phyloP scores from a whole-genome alignment of 2,888 invertebrate species.

The Deilephila porcellus region DNA sequence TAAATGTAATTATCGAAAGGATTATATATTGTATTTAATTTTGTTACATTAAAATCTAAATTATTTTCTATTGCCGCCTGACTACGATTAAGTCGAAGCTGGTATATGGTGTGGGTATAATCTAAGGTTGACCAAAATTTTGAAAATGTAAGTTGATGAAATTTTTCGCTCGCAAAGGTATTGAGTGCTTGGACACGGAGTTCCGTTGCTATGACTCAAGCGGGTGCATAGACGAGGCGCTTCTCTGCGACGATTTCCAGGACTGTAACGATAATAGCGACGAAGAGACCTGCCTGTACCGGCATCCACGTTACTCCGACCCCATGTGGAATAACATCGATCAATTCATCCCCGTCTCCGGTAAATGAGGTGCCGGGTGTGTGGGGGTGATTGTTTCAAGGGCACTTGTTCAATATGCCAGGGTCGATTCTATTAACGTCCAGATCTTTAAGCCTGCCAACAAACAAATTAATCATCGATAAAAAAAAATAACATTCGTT shows the following conservation, averaged over 20 bases:
- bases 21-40: no score
- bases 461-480: not conserved
- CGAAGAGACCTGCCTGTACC: constrained; percentile 84
- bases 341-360: constrained; percentile 43
- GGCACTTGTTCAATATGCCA: constrained; percentile 21
- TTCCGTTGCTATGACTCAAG: constrained; percentile 84
- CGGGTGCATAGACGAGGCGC: constrained; percentile 84
- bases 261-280: constrained; percentile 88
- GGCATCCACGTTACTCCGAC: constrained; percentile 68
- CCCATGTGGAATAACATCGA: constrained; percentile 33
- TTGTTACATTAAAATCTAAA: not conserved
- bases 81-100: not conserved
- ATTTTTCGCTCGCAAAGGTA: constrained; percentile 67
- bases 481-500: no score
- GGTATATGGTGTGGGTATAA: constrained; percentile 5
- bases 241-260: constrained; percentile 84
- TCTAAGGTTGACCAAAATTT: constrained; percentile 32
- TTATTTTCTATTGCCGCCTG: not conserved
- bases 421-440: constrained; percentile 5
- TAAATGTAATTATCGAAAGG: no score
- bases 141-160: constrained; percentile 31
- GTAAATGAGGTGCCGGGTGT: constrained; percentile 58
- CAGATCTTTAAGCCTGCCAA: constrained; percentile 19
- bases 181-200: constrained; percentile 71
- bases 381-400: constrained; percentile 59